A percentile compares a stretch with the other conserved stretches of the same genome.
Conservation (phyloP, 2,888 invertebrate species). For the Crocallis elinguaria region DNA sequence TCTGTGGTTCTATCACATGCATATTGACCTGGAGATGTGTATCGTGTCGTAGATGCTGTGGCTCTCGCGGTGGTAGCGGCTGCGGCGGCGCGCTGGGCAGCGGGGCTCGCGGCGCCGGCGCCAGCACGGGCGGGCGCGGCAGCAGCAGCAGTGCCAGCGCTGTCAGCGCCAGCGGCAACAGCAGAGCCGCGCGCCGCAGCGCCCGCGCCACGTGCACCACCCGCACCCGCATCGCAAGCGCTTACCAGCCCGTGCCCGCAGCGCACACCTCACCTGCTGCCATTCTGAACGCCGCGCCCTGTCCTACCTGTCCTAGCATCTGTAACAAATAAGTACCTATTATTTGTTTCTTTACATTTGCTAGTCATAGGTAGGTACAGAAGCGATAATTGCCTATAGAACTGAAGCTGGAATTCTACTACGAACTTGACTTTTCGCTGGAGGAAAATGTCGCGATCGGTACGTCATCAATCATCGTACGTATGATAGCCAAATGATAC, state of each 20-base stretch:
- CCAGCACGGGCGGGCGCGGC: constrained; percentile 67
- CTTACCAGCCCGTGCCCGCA: constrained; percentile 42
- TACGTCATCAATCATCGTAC: too few relatives aligned
- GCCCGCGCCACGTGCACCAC: constrained; percentile 70
- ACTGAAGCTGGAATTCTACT: too few relatives aligned
- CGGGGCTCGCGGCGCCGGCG: constrained; percentile 49
- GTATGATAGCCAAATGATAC: too few relatives aligned
- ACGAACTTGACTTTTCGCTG: too few relatives aligned
- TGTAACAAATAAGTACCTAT: constrained; percentile 14
- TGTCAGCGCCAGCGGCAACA: constrained; percentile 80
- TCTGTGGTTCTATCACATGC: too few relatives aligned
- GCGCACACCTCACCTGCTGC: constrained; percentile 33
- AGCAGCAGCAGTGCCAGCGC: constrained; percentile 80
- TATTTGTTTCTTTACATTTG: too few relatives aligned
- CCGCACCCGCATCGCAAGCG: constrained; percentile 67
- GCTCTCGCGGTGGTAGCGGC: constrained; percentile 32
- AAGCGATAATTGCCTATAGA: too few relatives aligned
- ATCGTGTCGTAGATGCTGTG: constrained; percentile 46
- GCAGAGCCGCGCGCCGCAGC: constrained; percentile 74
- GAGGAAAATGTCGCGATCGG: too few relatives aligned
- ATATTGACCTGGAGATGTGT: constrained; percentile 52
- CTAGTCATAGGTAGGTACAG: too few relatives aligned
- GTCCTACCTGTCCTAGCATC: constrained; percentile 18
- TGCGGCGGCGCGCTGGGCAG: constrained; percentile 41
- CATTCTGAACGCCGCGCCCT: constrained; percentile 23